A percentile compares a stretch with the other conserved stretches of the same genome.
phyloP scores from a whole-genome alignment of 1,140 invertebrate species.

The Penaeus vannamei region DNA sequence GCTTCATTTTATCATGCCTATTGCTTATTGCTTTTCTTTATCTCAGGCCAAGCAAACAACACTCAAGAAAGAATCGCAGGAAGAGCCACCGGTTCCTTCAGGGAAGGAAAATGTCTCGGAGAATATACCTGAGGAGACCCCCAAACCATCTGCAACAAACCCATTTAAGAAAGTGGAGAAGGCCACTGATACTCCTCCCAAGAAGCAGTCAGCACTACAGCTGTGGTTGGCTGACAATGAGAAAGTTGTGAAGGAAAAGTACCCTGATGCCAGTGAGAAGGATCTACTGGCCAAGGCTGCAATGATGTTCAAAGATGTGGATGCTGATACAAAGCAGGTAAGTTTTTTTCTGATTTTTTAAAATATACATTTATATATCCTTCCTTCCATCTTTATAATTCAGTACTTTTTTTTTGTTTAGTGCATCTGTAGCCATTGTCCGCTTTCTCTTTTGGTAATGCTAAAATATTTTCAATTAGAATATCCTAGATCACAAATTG shows the following conservation, averaged over 20 bases:
- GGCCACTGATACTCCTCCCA: not conserved
- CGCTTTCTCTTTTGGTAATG: too few species aligned
- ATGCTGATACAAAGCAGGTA: conserved; percentile 61
- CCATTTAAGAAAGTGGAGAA: conserved; percentile 25
- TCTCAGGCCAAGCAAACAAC: conserved; percentile 2
- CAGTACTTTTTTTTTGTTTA: too few species aligned
- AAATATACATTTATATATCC: not conserved
- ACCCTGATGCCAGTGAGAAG: conserved; percentile 41
- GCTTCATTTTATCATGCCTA: too few species aligned
- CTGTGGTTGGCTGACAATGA: conserved; percentile 65
- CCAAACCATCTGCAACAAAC: not conserved
- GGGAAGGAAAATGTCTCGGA: conserved; percentile 60
- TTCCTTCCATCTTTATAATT: too few species aligned
- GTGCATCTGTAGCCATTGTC: too few species aligned
- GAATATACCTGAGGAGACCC: not conserved
- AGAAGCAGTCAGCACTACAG: conserved; percentile 61
- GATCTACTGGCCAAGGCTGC: conserved; percentile 60
- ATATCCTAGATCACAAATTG: too few species aligned
- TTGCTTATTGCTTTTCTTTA: too few species aligned
- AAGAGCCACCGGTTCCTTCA: not conserved
- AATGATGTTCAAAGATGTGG: conserved; percentile 63
- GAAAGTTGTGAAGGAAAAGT: conserved; percentile 36
- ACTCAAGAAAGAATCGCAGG: not conserved
- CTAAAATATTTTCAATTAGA: too few species aligned
- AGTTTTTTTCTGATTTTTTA: not conserved